Evolutionary conservation across 1,140 invertebrate species (phyloP).

Genomic region (Heliconius hewitsoni): DNA sequence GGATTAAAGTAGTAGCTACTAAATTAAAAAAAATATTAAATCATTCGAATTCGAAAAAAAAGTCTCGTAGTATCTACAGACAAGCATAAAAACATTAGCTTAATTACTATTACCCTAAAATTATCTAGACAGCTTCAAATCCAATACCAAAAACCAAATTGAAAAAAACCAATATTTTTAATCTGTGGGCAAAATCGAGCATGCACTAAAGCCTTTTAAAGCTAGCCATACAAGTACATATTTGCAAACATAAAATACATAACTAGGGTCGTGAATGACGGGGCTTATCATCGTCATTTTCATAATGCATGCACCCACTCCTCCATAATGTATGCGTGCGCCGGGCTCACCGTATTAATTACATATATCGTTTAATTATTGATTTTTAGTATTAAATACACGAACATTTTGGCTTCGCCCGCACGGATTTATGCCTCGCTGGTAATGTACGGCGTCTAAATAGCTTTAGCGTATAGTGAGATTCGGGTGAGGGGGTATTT

Average conservation of each 20-base stretch:
- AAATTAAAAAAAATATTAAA: too few relatives aligned
- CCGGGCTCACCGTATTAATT: constrained; percentile 67
- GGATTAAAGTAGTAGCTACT: too few relatives aligned
- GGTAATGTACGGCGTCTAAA: constrained; percentile 51
- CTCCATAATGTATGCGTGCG: constrained; percentile 65
- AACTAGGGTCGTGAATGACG: constrained; percentile 34
- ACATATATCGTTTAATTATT: constrained; percentile 77
- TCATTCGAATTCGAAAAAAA: too few relatives aligned
- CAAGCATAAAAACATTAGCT: too few relatives aligned
- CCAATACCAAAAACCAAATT: not conserved
- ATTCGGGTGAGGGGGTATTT: constrained; percentile 28
- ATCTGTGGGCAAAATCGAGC: constrained; percentile 20
- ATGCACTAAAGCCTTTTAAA: constrained; percentile 32
- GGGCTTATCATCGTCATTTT: constrained; percentile 73
- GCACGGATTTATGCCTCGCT: constrained; percentile 55
- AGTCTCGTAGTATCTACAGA: too few relatives aligned
- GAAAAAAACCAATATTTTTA: constrained; percentile 9
- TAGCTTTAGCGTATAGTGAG: constrained; percentile 36
- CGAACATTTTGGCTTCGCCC: constrained; percentile 54
- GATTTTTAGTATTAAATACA: constrained; percentile 74
- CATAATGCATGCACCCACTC: constrained; percentile 68
- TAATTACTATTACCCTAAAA: not conserved
- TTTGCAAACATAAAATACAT: constrained; percentile 37
- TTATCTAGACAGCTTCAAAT: not conserved
- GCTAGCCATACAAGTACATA: constrained; percentile 16